A percentile compares a stretch with the other conserved stretches of the same genome.
Conservation (phyloP, 2,888 invertebrate species). For the Ptilodon capucinus region DNA sequence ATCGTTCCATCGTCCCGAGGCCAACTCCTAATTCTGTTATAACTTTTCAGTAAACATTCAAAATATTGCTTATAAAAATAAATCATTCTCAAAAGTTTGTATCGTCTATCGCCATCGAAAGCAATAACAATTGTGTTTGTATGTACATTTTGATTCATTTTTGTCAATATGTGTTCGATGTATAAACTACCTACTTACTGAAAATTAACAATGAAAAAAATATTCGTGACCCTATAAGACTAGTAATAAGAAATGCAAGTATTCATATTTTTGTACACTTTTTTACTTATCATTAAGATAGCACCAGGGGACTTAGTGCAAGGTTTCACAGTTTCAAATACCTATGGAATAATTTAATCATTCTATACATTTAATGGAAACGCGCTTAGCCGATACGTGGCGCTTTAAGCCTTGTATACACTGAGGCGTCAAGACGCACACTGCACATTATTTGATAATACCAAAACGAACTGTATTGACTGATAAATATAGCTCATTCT, state of each 20-base stretch:
- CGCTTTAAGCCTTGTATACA: too few species aligned
- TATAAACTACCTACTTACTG: conserved; percentile 50
- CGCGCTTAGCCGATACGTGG: too few species aligned
- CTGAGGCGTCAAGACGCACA: too few species aligned
- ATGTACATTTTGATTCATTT: conserved; percentile 46
- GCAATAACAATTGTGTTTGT: conserved; percentile 50
- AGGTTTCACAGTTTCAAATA: too few species aligned
- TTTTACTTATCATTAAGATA: conserved; percentile 78
- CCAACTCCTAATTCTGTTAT: conserved; percentile 46
- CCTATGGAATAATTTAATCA: too few species aligned
- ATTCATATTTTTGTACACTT: conserved; percentile 77
- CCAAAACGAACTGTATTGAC: too few species aligned
- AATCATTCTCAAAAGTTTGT: conserved; percentile 63
- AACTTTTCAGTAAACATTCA: conserved; percentile 62
- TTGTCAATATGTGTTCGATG: conserved; percentile 32
- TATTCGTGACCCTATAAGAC: conserved; percentile 77
- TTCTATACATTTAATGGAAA: too few species aligned
- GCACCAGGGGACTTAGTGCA: too few species aligned
- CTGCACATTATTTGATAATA: too few species aligned
- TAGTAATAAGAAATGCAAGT: conserved; percentile 79
- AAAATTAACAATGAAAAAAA: conserved; percentile 46
- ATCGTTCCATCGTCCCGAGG: conserved; percentile 37
- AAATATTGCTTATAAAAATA: conserved; percentile 78
- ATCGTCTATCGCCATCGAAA: conserved; percentile 49
- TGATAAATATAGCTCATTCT: too few species aligned